Evolutionary conservation across 23 tunicate genomes (phyloP), one percentile per base, ranked within the genome.

Genomic region (Oikopleura vanhoeffeni): DNA sequence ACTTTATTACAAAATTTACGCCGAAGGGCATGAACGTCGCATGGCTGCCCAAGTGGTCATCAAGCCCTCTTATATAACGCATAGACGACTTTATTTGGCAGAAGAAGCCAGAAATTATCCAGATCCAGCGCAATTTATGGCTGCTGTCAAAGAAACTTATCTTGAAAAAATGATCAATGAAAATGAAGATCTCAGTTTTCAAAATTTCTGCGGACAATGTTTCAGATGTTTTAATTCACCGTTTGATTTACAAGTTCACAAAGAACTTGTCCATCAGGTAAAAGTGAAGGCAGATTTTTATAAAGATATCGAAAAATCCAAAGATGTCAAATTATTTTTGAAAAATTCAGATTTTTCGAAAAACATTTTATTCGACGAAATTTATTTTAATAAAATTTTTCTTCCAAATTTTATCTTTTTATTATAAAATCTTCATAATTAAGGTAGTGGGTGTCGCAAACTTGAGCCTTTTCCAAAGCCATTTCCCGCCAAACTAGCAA

Each of bases 211-310:
- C 32, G 34, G 34, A 2, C 34, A 71, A 13, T 71, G 79, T 32
- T 71, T 71, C 38, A 33, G 79, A 18, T 18, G 27, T 30, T 71
- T 71, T 71, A 33, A 33, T 28, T 2, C 79, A 3, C 34, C 34
- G 3, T 71, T 71, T 38, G 79, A 71, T 71, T 38, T 71, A 2
- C 79, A 71, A 71, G 79, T 71, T 30, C 79, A 71, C 79, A 33
- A 38, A 33, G 79, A 71, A 32, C 79, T 71, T 4, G 79, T 71
- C 32, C 79, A 71, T 30, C 27, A 30, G 27, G 79, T 71, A n/a
- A n/a, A n/a, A n/a, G n/a, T n/a, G n/a, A n/a, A n/a, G n/a, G n/a
- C n/a, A n/a, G n/a, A n/a, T n/a, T n/a, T n/a, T n/a, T n/a, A n/a
- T n/a, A n/a, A n/a, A n/a, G n/a, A n/a, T n/a, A n/a, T n/a, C n/a